Percentiles rank a stretch among this genome's conserved stretches.
Conservation (phyloP, 2,888 invertebrate species). For the Agrenia bidenticulata region DNA sequence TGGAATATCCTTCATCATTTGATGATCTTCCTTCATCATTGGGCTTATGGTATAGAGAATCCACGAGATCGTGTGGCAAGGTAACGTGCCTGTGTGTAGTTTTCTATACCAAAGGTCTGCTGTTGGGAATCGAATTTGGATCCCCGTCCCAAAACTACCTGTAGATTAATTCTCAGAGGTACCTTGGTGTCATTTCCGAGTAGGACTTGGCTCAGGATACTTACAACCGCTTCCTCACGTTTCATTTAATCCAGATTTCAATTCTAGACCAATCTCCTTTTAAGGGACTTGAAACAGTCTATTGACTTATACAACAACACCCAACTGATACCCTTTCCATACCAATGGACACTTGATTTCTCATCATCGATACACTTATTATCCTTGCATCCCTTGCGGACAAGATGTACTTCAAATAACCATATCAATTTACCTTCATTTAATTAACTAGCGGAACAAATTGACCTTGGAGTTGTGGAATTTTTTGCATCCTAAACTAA, state of each 20-base stretch:
- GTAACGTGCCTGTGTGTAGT: too few relatives aligned
- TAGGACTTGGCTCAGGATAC: conserved; percentile 52
- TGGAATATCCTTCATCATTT: conserved; percentile 7
- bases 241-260: conserved; percentile 21
- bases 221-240: conserved; percentile 24
- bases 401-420: too few relatives aligned
- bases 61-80: too few relatives aligned
- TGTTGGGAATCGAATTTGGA: neutral
- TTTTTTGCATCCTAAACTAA: too few relatives aligned
- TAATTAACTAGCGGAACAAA: too few relatives aligned
- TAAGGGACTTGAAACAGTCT: neutral
- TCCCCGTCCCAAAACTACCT: conserved; percentile 45
- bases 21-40: conserved; percentile 1
- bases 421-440: too few relatives aligned
- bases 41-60: neutral
- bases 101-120: neutral
- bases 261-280: conserved; percentile 11
- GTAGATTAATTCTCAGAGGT: conserved; percentile 51
- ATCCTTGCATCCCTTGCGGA: too few relatives aligned
- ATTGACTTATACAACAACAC: neutral
- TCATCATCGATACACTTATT: too few relatives aligned
- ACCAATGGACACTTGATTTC: neutral
- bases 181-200: conserved; percentile 52
- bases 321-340: neutral
- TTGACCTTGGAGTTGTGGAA: too few relatives aligned